phyloP scores from a whole-genome alignment of 2,113 vertebrate genomes.

The Micronycteris hirsuta region DNA sequence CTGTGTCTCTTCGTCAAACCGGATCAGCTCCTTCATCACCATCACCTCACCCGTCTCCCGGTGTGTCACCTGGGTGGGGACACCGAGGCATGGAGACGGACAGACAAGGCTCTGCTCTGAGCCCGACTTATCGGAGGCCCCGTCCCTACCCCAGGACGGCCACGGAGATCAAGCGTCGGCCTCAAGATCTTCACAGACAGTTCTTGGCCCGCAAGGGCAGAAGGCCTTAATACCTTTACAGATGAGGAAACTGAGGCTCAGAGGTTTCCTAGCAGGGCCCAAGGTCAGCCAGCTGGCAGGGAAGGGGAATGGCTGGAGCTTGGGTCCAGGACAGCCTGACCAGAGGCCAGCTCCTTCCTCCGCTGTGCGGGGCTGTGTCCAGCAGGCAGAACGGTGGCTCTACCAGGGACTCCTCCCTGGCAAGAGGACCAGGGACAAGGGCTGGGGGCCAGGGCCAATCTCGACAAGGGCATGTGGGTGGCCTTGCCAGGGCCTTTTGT shows the following conservation, averaged over 20 bases:
- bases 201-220: fast-evolving
- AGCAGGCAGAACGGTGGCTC: not conserved
- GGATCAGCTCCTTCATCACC: constrained; percentile 99
- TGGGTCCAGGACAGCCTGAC: not conserved
- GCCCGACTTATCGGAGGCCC: fast-evolving
- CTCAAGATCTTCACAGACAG: too few relatives aligned
- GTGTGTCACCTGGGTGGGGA: constrained; percentile 89
- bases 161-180: fast-evolving
- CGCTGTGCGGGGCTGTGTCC: not conserved
- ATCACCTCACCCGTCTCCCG: constrained; percentile 96
- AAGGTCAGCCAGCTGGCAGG: not conserved
- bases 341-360: not conserved
- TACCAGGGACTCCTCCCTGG: not conserved
- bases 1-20: constrained; percentile 97
- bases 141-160: not conserved
- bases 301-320: not conserved
- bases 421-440: not conserved
- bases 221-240: not conserved
- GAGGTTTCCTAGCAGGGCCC: not conserved
- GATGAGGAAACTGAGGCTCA: not conserved
- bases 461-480: not conserved
- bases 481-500: not conserved
- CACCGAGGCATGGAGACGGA: not conserved
- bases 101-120: not conserved
- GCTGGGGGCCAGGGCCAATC: not conserved